Base-by-base conservation (phyloP, 2,888 invertebrate genomes). In the Campoplex capitator region DNA sequence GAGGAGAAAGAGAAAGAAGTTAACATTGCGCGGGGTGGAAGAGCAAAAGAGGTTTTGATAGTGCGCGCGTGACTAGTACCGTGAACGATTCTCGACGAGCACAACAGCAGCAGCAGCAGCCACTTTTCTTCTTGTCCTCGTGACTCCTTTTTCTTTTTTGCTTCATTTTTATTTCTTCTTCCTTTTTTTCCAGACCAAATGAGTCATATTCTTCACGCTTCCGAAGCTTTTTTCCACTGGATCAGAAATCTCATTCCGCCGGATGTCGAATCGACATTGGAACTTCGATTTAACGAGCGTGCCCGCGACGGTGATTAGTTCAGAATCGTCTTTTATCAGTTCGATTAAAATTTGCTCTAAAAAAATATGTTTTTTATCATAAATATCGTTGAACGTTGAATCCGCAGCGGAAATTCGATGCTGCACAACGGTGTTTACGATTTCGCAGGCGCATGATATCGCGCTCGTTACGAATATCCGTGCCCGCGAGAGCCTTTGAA, bases 401-500 rank as follows among this genome's bases (percentile, higher is more conserved):
- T 18, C 45, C 45, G 45, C 45, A 38, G 32, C 48, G 3, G 28
- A 51, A 8, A 68, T 68, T 76, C 76, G 35, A 51, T 67, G 38
- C 38, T 32, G 67, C 38, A 38, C 51, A 23, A 13, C 13, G n/a
- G 54, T 67, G 28, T 67, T n/a, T 76, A 54, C 56, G 23, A 77
- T 73, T 42, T 74, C 74, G 56, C 16, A 68, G 28, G 45, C 23
- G 32, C 28, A 70, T 42, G 54, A 28, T 68, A 65, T 38, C 38
- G 38, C 38, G 58, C 56, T 48, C 48, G 56, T 35, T 68, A 70
- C 75, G 82, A 56, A 85, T 73, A 67, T 79, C 74, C 70, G n/a
- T 45, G 75, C 58, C 73, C 83, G 38, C 83, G 38, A 65, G 74
- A 83, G 79, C 76, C 48, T 75, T 71, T 62, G 71, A 79, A 86